Evolutionary conservation across 2,113 vertebrate genomes (phyloP).

Genomic region (Cyprinodon tularosa): DNA sequence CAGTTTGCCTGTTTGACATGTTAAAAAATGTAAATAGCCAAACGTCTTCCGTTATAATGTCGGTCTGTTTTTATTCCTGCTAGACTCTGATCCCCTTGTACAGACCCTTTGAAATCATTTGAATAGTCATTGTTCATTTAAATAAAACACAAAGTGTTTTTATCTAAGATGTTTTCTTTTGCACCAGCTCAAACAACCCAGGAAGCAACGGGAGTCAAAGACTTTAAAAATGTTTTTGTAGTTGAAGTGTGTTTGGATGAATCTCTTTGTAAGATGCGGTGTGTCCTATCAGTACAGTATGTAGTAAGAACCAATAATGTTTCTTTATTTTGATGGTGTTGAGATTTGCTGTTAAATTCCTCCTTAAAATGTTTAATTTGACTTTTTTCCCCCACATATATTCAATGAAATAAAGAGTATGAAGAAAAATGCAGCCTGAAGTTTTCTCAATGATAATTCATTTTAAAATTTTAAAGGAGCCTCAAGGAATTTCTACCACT

Average conservation of each 20-base stretch:
- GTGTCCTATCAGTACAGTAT: slow-evolving; percentile 84
- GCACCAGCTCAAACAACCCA: slow-evolving; percentile 71
- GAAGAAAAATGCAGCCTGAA: slow-evolving; percentile 90
- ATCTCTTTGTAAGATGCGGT: slow-evolving; percentile 82
- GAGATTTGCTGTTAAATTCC: slow-evolving; percentile 98
- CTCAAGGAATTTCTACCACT: neutral
- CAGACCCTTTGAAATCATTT: slow-evolving; percentile 58
- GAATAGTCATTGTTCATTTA: slow-evolving; percentile 60
- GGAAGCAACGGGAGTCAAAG: slow-evolving; percentile 85
- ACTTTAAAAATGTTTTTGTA: slow-evolving; percentile 91
- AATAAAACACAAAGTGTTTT: slow-evolving; percentile 59
- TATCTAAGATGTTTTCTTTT: slow-evolving; percentile 62
- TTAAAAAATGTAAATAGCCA: slow-evolving; percentile 68
- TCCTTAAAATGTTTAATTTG: slow-evolving; percentile 96
- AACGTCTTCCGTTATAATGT: slow-evolving; percentile 73
- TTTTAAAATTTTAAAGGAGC: neutral
- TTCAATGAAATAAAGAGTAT: slow-evolving; percentile 91
- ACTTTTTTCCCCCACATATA: slow-evolving; percentile 95
- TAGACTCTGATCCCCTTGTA: slow-evolving; percentile 51
- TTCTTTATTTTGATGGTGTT: slow-evolving; percentile 98
- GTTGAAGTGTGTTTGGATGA: slow-evolving; percentile 93
- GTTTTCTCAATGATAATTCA: slow-evolving; percentile 56
- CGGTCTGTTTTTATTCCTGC: slow-evolving; percentile 46
- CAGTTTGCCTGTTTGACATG: slow-evolving; percentile 39
- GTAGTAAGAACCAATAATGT: slow-evolving; percentile 93